Evolutionary conservation across 64 coral and sea anemone species (phyloP).

Genomic region (Cladopsammia gracilis): DNA sequence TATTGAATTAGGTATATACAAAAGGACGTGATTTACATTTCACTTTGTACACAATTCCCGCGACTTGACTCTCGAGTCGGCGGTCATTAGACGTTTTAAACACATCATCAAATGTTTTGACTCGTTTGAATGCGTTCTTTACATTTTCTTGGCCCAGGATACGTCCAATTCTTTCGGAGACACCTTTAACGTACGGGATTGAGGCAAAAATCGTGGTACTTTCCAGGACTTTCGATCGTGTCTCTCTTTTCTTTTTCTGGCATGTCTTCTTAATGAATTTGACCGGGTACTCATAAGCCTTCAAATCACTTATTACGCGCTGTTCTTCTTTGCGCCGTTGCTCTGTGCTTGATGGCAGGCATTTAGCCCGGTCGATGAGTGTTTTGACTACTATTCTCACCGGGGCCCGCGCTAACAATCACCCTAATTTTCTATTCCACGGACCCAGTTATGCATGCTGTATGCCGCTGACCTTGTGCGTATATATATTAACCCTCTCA

Average conservation of each 20-base stretch:
- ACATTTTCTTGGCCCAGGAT: conserved; percentile 32
- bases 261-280: neutral
- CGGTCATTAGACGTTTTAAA: conserved; percentile 53
- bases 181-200: conserved; percentile 28
- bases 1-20: too few relatives aligned
- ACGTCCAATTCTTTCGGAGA: neutral
- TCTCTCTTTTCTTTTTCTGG: too few relatives aligned
- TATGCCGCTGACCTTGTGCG: too few relatives aligned
- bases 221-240: too few relatives aligned
- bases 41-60: neutral
- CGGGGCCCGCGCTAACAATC: too few relatives aligned
- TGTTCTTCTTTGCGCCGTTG: neutral
- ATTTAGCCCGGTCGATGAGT: neutral
- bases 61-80: neutral
- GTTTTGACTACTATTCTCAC: neutral
- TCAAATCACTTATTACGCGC: neutral
- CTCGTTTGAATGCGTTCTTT: conserved; percentile 35
- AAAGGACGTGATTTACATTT: conserved; percentile 36
- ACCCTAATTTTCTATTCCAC: too few relatives aligned
- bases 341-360: neutral
- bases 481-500: too few relatives aligned
- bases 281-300: neutral
- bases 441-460: too few relatives aligned
- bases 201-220: neutral
- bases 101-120: conserved; percentile 17